phyloP scores from a whole-genome alignment of 2,113 vertebrate genomes.

The Pao palembangensis region DNA sequence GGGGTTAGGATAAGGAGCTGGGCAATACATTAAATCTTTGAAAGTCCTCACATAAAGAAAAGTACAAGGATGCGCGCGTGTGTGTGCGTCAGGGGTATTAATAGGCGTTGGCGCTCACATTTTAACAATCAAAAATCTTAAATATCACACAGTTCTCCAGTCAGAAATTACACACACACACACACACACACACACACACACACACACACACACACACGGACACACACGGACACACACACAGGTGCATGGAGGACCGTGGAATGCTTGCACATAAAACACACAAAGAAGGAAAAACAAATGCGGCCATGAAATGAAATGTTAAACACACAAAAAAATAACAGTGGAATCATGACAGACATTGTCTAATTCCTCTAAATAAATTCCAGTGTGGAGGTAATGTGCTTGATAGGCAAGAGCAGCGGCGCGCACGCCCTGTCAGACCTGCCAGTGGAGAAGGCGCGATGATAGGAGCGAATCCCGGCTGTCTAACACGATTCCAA shows the following conservation, averaged over 20 bases:
- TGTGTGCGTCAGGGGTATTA: slow-evolving; percentile 42
- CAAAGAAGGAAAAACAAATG: slow-evolving; percentile 20
- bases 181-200: no score
- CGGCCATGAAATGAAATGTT: slow-evolving; percentile 33
- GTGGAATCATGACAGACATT: slow-evolving; percentile 45
- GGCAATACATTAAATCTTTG: no score
- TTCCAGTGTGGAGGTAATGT: slow-evolving; percentile 48
- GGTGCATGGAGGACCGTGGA: slow-evolving; percentile 49
- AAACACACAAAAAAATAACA: slow-evolving; percentile 30
- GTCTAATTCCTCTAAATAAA: slow-evolving; percentile 58
- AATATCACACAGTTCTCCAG: no score
- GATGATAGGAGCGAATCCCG: slow-evolving; percentile 56
- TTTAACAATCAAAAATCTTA: slow-evolving; percentile 48
- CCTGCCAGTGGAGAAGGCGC: slow-evolving; percentile 43
- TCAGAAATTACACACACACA: no score
- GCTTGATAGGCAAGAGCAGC: slow-evolving; percentile 54
- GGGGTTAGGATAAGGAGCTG: no score
- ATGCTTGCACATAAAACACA: slow-evolving; percentile 2
- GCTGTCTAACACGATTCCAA: slow-evolving; percentile 48
- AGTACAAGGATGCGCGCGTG: no score
- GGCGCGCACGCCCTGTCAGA: slow-evolving; percentile 56
- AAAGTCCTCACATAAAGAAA: no score
- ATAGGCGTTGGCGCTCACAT: slow-evolving; percentile 58
- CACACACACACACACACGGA: no score
- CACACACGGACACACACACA: slow-evolving; percentile 2